Conservation (phyloP, 1,140 invertebrate species). For the Chionoecetes opilio region DNA sequence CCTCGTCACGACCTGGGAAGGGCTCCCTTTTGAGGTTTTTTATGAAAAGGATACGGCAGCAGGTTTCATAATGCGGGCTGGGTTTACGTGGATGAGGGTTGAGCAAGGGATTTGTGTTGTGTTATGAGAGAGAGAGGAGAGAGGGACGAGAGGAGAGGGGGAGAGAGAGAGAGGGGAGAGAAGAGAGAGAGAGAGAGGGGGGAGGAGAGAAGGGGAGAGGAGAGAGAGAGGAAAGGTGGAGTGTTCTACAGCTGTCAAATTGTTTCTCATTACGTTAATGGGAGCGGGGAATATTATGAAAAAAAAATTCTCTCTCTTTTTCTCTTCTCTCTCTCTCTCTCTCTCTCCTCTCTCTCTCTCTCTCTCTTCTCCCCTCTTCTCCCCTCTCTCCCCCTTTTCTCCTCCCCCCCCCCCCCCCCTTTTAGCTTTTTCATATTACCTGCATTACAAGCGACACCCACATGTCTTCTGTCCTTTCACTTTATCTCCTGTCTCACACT, state of each 20-base stretch:
- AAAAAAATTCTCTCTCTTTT: background rate
- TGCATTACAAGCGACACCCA: too few relatives aligned
- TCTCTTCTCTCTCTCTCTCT: slow-evolving; percentile 28
- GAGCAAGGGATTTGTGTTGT: too few relatives aligned
- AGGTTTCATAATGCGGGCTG: too few relatives aligned
- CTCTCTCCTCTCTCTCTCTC: slow-evolving; percentile 25
- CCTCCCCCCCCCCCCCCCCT: too few relatives aligned
- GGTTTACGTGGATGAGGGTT: too few relatives aligned
- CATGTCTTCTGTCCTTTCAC: too few relatives aligned
- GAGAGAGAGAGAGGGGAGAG: background rate
- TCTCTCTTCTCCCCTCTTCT: background rate
- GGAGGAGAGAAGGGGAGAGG: background rate
- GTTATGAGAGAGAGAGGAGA: background rate
- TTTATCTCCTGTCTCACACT: background rate
- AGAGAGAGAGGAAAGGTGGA: background rate
- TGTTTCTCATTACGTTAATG: background rate
- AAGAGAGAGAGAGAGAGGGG: background rate
- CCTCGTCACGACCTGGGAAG: background rate
- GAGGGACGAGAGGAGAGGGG: too few relatives aligned
- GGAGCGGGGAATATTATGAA: background rate
- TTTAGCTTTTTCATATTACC: too few relatives aligned
- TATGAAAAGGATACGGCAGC: background rate
- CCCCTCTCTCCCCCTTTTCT: background rate
- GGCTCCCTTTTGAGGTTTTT: background rate
- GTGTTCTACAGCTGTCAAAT: background rate